These are phyloP conservation scores for Pyrrhosoma nymphula DNA, from an alignment of 2,888 invertebrate species.

Conservation along the genomic window DNA sequence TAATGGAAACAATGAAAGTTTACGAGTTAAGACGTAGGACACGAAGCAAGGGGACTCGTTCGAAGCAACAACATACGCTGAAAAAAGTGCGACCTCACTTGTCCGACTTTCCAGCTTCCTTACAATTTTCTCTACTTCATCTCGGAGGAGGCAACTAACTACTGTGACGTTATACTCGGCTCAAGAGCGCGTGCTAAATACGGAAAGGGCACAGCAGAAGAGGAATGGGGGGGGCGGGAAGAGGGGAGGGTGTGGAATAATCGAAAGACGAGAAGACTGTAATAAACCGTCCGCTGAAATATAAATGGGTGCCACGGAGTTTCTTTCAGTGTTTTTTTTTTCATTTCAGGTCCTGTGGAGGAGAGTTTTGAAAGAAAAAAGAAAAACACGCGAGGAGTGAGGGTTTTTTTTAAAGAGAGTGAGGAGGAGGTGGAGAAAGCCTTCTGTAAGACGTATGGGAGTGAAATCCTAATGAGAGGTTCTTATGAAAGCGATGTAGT, in stretches of 20 bases:
- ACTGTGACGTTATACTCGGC: neutral
- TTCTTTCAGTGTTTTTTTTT: neutral
- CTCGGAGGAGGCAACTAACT: neutral
- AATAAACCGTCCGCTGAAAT: slow-evolving; percentile 37
- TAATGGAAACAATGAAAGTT: no score
- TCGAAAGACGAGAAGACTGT: slow-evolving; percentile 20
- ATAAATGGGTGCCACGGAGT: neutral
- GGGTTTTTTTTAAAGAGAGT: neutral
- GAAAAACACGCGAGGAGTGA: neutral
- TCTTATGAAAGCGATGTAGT: slow-evolving; percentile 22
- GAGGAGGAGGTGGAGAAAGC: neutral
- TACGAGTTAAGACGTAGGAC: neutral
- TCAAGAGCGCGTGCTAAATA: neutral
- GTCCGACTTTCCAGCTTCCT: neutral
- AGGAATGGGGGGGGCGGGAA: neutral
- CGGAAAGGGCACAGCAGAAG: neutral
- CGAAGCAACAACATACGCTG: neutral
- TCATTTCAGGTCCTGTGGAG: neutral
- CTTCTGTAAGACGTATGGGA: neutral
- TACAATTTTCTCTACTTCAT: neutral
- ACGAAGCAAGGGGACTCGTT: neutral
- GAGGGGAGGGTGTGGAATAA: neutral
- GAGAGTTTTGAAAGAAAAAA: neutral
- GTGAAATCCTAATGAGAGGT: slow-evolving; percentile 49
- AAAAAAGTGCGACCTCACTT: neutral